Evolutionary conservation across 2,888 invertebrate species (phyloP), one percentile per base, ranked within the genome.

Genomic region (Brachyptera putata): DNA sequence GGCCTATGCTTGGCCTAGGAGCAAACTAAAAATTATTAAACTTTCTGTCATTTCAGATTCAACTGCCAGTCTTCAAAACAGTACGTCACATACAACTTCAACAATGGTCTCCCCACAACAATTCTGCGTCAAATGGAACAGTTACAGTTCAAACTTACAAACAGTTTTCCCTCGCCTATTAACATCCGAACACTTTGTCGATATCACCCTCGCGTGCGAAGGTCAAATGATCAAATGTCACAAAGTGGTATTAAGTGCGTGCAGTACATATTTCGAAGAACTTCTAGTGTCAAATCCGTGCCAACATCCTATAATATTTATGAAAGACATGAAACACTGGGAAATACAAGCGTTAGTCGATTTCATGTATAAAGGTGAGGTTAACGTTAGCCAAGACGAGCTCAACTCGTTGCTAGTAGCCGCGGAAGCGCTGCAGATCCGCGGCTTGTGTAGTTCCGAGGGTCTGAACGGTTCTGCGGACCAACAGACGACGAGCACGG

Each of bases 281-380:
- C 61, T 70, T 13, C 61, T 70, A 2, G 64, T 65, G 9, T 65
- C 68, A 3, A 67, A 67, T 60, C 68, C 68, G 16, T 66, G 66
- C 57, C 65, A 62, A 39, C 68, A 70, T 56, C 65, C 69, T 50
- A 68, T 70, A 46, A 85, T 92, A 61, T 80, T 91, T 63, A 89
- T 91, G 81, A 84, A 87, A 69, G 91, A 91, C 70, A 87, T 91
- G 79, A 85, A 77, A 63, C 85, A 90, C 71, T 88, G 88, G 77
- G 91, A 91, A 70, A 87, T 92, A 75, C 89, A 91, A 69, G 90
- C 90, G 0, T 76, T 92, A 46, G 90, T 92, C 34, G 91, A 91
- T 75, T 92, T 91, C 71, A 92, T 92, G 91, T 92, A 92, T 74
- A 89, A 89, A 70, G 92, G 91, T 0, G 91, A 92, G 72, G 91